Evolutionary conservation across 2,113 vertebrate species (phyloP).

Genomic region (Vireo altiloquus): DNA sequence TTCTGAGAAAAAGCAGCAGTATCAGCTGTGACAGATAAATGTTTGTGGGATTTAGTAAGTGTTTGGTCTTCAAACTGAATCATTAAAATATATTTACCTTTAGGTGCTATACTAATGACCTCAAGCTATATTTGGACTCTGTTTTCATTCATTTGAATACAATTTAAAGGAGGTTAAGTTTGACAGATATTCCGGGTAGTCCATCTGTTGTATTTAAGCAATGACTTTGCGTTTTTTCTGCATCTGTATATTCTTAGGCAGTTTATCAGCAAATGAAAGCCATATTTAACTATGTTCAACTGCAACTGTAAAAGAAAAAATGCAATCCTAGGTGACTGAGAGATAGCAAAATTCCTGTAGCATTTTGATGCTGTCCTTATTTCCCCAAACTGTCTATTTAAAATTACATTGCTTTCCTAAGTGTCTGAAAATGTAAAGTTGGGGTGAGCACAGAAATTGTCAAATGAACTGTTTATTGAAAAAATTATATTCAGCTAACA

Average conservation of each 20-base stretch:
- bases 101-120: neutral
- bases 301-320: neutral
- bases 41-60: constrained; percentile 4
- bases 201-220: neutral
- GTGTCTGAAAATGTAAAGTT: neutral
- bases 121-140: neutral
- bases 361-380: neutral
- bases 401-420: neutral
- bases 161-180: neutral
- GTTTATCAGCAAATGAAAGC: neutral
- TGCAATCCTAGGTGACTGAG: neutral
- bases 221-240: neutral
- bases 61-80: neutral
- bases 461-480: neutral
- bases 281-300: neutral
- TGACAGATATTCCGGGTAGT: neutral
- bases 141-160: neutral
- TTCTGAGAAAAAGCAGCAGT: constrained; percentile 11
- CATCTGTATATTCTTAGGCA: neutral
- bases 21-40: neutral
- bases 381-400: neutral
- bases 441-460: neutral
- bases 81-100: neutral
- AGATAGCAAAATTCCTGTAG: neutral
- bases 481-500: neutral